These are phyloP conservation scores for Bembecia ichneumoniformis DNA, from an alignment of 2,888 invertebrate species.

Conservation along the genomic window DNA sequence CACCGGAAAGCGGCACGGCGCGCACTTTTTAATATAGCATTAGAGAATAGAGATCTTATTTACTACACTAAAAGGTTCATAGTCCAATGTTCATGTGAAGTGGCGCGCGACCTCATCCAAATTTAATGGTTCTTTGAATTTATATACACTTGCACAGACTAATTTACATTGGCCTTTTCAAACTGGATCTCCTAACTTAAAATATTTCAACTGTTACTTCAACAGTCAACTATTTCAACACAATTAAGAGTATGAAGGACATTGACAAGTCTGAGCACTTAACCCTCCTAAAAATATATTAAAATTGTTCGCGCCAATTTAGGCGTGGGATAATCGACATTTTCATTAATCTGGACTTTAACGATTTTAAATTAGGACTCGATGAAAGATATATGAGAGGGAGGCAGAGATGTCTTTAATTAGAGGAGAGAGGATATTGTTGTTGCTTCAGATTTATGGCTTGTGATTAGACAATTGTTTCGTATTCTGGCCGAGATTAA, in stretches of 20 bases:
- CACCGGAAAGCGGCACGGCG: too few relatives aligned
- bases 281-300: slow-evolving; percentile 13
- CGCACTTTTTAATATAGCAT: too few relatives aligned
- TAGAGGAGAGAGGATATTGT: slow-evolving; percentile 8
- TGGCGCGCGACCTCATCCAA: too few relatives aligned
- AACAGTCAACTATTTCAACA: neutral
- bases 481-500: too few relatives aligned
- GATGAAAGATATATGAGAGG: slow-evolving; percentile 17
- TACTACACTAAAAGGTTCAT: too few relatives aligned
- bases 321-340: slow-evolving; percentile 6
- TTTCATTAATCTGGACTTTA: slow-evolving; percentile 19
- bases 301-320: slow-evolving; percentile 10
- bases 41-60: too few relatives aligned
- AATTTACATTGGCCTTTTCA: too few relatives aligned
- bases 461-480: neutral
- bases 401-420: slow-evolving; percentile 6
- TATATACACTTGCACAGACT: too few relatives aligned
- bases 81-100: too few relatives aligned
- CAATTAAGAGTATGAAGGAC: neutral
- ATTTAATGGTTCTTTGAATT: too few relatives aligned
- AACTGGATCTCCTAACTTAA: neutral
- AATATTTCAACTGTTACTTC: neutral
- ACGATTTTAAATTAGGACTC: slow-evolving; percentile 23
- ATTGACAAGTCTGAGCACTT: slow-evolving; percentile 9
- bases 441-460: slow-evolving; percentile 2